A percentile compares a stretch with the other conserved stretches of the same genome.
These are phyloP conservation scores for Mythimna pallens DNA, from an alignment of 2,888 invertebrate genomes.

Conservation along the genomic window DNA sequence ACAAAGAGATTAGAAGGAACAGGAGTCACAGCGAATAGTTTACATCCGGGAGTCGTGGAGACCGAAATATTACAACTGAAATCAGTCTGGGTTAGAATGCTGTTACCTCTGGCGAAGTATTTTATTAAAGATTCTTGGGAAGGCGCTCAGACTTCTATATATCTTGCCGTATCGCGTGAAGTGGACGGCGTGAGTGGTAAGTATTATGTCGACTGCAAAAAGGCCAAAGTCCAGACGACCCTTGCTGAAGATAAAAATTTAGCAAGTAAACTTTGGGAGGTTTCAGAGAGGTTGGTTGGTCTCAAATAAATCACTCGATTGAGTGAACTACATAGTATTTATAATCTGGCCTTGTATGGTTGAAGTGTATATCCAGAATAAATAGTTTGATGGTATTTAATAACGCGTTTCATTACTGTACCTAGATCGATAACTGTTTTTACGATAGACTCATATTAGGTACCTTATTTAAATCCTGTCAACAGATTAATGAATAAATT, in stretches of 20 bases:
- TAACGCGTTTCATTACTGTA: neutral
- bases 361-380: too few relatives aligned
- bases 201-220: slow-evolving; percentile 91
- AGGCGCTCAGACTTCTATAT: slow-evolving; percentile 89
- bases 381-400: neutral
- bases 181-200: slow-evolving; percentile 91
- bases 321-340: slow-evolving; percentile 20
- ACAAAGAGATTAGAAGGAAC: slow-evolving; percentile 92
- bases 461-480: neutral
- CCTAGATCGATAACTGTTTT: neutral
- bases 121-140: slow-evolving; percentile 77
- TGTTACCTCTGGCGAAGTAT: slow-evolving; percentile 79
- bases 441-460: neutral
- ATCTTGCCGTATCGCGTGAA: slow-evolving; percentile 88
- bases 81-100: slow-evolving; percentile 58
- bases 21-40: slow-evolving; percentile 93
- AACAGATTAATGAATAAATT: neutral
- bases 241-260: slow-evolving; percentile 85
- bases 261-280: slow-evolving; percentile 92
- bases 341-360: neutral
- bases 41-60: slow-evolving; percentile 94
- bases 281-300: slow-evolving; percentile 79
- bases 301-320: slow-evolving; percentile 58
- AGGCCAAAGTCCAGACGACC: slow-evolving; percentile 75
- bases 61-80: slow-evolving; percentile 89